Conservation (phyloP, 2,113 vertebrate species). For the Anas platyrhynchos region DNA sequence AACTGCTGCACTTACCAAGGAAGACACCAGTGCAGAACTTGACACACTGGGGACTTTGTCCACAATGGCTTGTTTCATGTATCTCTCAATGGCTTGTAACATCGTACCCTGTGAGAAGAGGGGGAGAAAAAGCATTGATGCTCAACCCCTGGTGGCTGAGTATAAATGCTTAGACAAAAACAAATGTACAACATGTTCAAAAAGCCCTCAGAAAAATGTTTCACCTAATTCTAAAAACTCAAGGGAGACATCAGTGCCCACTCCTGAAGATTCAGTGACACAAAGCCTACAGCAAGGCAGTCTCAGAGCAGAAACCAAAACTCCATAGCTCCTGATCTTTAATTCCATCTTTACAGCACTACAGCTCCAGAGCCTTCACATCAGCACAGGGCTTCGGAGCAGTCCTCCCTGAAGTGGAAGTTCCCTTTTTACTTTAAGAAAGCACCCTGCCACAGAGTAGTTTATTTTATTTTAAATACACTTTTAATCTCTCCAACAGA, state of each 20-base stretch:
- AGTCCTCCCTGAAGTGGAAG: neutral
- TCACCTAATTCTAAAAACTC: fast-evolving
- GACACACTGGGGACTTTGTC: conserved; percentile 96
- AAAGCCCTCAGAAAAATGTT: neutral
- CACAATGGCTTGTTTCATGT: conserved; percentile 99
- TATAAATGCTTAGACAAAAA: neutral
- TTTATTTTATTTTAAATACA: fast-evolving
- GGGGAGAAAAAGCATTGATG: fast-evolving
- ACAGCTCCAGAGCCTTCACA: too few species aligned
- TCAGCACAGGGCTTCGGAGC: neutral
- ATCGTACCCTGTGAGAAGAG: conserved; percentile 86
- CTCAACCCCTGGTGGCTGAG: neutral
- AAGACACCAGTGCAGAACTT: conserved; percentile 95
- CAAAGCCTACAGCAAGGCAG: neutral
- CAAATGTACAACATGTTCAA: fast-evolving
- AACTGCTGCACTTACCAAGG: conserved; percentile 82
- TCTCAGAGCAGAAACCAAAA: neutral
- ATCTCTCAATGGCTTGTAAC: conserved; percentile 96
- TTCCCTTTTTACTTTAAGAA: fast-evolving
- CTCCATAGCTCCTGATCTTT: neutral
- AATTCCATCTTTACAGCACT: neutral
- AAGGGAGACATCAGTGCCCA: fast-evolving
- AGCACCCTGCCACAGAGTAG: fast-evolving
- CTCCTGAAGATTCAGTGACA: neutral
- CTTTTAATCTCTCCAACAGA: fast-evolving